These are phyloP conservation scores for Rutpela maculata DNA, from an alignment of 2,888 invertebrate species.

Conservation along the genomic window DNA sequence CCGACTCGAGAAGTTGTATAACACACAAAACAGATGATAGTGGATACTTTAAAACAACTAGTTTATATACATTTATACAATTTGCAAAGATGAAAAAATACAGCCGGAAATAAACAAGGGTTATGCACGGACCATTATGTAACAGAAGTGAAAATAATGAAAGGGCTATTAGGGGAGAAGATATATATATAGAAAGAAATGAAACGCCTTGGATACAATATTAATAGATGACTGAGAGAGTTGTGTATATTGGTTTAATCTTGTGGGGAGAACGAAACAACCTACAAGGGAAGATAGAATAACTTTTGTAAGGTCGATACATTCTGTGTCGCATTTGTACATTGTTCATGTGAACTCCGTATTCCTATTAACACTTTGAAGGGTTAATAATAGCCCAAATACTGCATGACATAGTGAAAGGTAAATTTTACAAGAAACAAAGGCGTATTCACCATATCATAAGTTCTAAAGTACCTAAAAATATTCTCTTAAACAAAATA, in stretches of 20 bases:
- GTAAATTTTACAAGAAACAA: too few relatives aligned
- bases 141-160: not conserved
- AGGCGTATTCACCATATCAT: too few relatives aligned
- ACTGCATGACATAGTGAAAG: too few relatives aligned
- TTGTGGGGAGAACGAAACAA: not conserved
- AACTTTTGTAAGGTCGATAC: too few relatives aligned
- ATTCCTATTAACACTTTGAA: too few relatives aligned
- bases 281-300: too few relatives aligned
- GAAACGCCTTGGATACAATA: not conserved
- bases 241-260: constrained; percentile 1
- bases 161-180: not conserved
- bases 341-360: too few relatives aligned
- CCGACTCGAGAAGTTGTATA: not conserved
- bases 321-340: too few relatives aligned
- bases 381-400: too few relatives aligned
- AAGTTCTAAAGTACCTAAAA: too few relatives aligned
- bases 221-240: not conserved
- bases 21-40: not conserved
- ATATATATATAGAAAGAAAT: not conserved
- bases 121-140: not conserved
- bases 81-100: not conserved
- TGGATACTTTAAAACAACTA: not conserved
- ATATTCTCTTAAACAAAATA: too few relatives aligned
- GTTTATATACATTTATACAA: not conserved
- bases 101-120: too few relatives aligned